Percentiles rank a stretch among this genome's conserved stretches.
These are phyloP conservation scores for Escarpia spicata DNA, from an alignment of 2,888 invertebrate species.

Conservation along the genomic window DNA sequence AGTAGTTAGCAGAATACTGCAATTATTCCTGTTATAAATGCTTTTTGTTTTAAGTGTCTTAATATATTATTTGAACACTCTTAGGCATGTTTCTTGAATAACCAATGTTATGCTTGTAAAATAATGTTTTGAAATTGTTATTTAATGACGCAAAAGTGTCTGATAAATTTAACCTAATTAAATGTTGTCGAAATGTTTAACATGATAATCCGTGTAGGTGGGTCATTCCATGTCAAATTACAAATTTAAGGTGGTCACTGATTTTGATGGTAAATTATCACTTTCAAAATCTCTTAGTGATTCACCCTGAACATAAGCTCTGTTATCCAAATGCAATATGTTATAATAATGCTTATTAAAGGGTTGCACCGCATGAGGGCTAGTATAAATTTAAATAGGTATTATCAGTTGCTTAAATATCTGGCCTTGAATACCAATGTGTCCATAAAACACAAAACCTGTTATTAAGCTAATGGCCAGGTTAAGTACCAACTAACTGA, in stretches of 20 bases:
- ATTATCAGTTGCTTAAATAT: not conserved
- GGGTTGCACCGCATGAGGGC: not conserved
- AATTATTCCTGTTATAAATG: not conserved
- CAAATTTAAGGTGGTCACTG: not conserved
- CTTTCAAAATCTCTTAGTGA: not conserved
- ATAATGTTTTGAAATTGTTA: not conserved
- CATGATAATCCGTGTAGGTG: not conserved
- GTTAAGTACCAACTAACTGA: not conserved
- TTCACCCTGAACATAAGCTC: not conserved
- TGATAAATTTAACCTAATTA: not conserved
- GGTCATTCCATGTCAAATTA: conserved; percentile 16
- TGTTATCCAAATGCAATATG: not conserved
- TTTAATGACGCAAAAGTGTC: not conserved
- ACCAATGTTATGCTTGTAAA: conserved; percentile 9
- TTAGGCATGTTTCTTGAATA: not conserved
- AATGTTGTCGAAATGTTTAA: not conserved
- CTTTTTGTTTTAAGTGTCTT: not conserved
- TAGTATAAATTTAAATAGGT: not conserved
- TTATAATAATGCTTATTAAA: not conserved
- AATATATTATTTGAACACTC: not conserved
- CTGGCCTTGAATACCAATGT: not conserved
- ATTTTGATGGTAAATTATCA: not conserved
- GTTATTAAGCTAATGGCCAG: not conserved
- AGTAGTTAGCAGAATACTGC: not conserved
- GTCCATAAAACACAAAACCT: not conserved